Percentiles rank a stretch among this genome's conserved stretches.
These are phyloP conservation scores for Drosophila picticornis DNA, from an alignment of 2,888 invertebrate genomes.

Conservation along the genomic window DNA sequence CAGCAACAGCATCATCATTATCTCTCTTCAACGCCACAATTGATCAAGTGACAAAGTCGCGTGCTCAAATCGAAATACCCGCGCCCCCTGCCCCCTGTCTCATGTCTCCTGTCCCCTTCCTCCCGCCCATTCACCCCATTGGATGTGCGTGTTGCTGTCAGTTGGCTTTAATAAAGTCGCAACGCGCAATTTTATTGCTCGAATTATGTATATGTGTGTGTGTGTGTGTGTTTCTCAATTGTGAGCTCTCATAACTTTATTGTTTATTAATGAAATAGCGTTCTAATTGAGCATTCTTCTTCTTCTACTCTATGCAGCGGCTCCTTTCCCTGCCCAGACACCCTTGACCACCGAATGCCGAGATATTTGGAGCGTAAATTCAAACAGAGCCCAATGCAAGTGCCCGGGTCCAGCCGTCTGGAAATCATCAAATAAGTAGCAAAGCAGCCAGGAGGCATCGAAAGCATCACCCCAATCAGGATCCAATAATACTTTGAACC, in stretches of 20 bases:
- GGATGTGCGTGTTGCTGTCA: slow-evolving; percentile 54
- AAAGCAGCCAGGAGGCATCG: neutral
- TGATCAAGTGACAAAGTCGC: slow-evolving; percentile 73
- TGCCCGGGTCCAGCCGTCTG: slow-evolving; percentile 50
- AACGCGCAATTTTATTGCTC: slow-evolving; percentile 67
- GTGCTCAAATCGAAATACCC: slow-evolving; percentile 42
- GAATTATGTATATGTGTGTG: slow-evolving; percentile 37
- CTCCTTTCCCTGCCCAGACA: slow-evolving; percentile 13
- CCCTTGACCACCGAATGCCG: slow-evolving; percentile 77
- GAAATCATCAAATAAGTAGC: slow-evolving; percentile 67
- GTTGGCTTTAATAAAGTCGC: slow-evolving; percentile 80
- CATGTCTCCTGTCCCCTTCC: neutral
- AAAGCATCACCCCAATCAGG: neutral
- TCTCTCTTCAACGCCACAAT: slow-evolving; percentile 30
- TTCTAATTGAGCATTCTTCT: slow-evolving; percentile 31
- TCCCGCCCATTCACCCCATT: neutral
- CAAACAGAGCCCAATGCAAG: slow-evolving; percentile 56
- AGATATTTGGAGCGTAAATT: slow-evolving; percentile 73
- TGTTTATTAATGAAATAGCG: slow-evolving; percentile 70
- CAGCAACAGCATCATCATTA: neutral
- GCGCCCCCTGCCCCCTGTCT: neutral
- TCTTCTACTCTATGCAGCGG: slow-evolving; percentile 11
- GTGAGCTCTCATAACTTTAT: slow-evolving; percentile 35
- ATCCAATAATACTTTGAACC: slow-evolving; percentile 10
- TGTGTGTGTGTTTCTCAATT: slow-evolving; percentile 56